These are phyloP conservation scores for Lasius fuliginosus DNA, from an alignment of 2,888 invertebrate genomes.

Conservation along the genomic window DNA sequence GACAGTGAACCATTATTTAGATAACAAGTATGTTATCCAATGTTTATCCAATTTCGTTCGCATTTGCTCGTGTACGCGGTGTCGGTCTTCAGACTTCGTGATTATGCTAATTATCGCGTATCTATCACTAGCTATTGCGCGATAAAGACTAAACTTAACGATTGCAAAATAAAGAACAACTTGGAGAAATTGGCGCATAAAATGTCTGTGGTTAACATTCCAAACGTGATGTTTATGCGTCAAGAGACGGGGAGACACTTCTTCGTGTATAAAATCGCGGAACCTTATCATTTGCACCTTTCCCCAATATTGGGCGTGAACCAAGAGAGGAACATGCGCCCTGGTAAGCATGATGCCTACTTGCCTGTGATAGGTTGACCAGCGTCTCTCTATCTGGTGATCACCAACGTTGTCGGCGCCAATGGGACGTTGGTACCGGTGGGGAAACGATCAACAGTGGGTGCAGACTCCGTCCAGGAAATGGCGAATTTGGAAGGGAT, in stretches of 20 bases:
- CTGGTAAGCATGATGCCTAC: conserved; percentile 73
- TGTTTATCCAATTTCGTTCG: neutral
- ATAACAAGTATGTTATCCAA: neutral
- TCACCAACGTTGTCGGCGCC: conserved; percentile 79
- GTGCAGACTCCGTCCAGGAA: conserved; percentile 52
- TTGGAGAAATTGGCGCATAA: neutral
- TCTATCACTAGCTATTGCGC: neutral
- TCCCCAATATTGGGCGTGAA: conserved; percentile 11
- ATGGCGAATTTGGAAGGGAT: conserved; percentile 55
- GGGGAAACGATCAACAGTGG: conserved; percentile 64
- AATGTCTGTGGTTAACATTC: neutral
- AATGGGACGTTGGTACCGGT: conserved; percentile 83
- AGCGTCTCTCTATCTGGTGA: conserved; percentile 82
- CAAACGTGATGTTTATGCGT: conserved; percentile 19
- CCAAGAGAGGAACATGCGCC: conserved; percentile 76
- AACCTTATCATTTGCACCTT: neutral
- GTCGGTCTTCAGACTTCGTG: too few relatives aligned
- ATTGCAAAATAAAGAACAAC: neutral
- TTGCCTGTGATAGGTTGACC: conserved; percentile 61
- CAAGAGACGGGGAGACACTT: conserved; percentile 6
- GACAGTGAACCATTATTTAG: neutral
- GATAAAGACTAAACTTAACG: neutral
- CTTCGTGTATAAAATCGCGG: conserved; percentile 26
- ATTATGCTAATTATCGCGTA: neutral
- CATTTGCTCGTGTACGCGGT: neutral